A percentile compares a stretch with the other conserved stretches of the same genome.
phyloP scores from a whole-genome alignment of 2,797 vertebrate species.

The Gymnopithys bicolor region DNA sequence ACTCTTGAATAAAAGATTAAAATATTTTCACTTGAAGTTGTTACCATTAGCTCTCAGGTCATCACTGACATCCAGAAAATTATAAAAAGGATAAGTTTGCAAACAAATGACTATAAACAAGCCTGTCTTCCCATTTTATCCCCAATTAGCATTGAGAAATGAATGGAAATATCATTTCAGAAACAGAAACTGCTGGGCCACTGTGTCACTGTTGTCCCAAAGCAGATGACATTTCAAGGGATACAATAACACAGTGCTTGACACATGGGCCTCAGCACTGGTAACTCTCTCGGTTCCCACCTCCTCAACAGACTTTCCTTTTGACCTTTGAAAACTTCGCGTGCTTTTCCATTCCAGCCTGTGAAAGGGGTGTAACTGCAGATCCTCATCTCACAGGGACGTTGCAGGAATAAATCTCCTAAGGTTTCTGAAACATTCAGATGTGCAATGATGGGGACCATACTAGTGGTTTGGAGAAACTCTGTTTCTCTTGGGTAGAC shows the following conservation, averaged over 20 bases:
- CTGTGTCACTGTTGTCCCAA: not conserved
- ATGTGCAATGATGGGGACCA: not conserved
- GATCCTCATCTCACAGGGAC: not conserved
- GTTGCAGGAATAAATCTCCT: not conserved
- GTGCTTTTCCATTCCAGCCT: not conserved
- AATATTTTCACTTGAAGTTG: not conserved
- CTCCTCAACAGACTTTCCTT: not conserved
- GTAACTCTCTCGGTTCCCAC: not conserved
- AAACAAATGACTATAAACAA: not conserved
- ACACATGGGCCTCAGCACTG: not conserved
- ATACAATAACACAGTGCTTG: accelerated
- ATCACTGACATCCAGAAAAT: not conserved
- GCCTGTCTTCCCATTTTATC: not conserved
- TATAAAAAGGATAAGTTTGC: not conserved
- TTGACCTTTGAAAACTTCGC: not conserved
- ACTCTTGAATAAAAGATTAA: not conserved
- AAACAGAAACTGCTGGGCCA: not conserved
- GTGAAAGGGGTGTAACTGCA: not conserved
- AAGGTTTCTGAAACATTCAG: not conserved
- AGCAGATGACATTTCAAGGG: not conserved
- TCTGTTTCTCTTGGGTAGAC: not conserved
- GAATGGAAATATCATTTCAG: not conserved
- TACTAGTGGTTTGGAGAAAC: not conserved
- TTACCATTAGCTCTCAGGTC: not conserved
- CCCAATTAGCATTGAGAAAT: not conserved